A percentile compares a stretch with the other conserved stretches of the same genome.
These are phyloP conservation scores for Lamellibrachia columna DNA, from an alignment of 2,888 invertebrate genomes.

Conservation along the genomic window DNA sequence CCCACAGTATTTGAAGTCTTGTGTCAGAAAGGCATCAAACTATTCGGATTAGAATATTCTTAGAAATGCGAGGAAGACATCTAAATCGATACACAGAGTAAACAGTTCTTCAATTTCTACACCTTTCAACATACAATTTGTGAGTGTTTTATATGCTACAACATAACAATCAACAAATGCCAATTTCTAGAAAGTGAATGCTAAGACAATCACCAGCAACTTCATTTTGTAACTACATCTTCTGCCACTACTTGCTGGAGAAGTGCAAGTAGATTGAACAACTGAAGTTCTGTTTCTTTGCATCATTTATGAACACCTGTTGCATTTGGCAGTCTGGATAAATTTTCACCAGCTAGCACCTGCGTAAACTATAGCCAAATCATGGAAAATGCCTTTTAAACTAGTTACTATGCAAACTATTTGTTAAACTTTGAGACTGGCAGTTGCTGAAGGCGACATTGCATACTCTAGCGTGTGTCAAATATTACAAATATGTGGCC, in stretches of 20 bases:
- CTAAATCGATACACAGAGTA: background rate
- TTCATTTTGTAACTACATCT: background rate
- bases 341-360: background rate
- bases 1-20: background rate
- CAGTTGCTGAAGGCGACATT: background rate
- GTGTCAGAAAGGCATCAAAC: background rate
- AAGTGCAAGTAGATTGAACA: background rate
- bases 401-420: background rate
- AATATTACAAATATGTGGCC: constrained; percentile 12
- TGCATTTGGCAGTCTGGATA: background rate
- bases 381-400: background rate
- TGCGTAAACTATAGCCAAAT: background rate
- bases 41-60: background rate
- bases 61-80: background rate
- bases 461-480: background rate
- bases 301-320: background rate
- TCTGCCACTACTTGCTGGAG: background rate
- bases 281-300: background rate
- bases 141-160: background rate
- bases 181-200: background rate
- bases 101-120: background rate
- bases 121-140: background rate
- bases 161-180: background rate
- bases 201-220: background rate
- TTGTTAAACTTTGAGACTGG: background rate